Evolutionary conservation across 2,888 invertebrate species (phyloP).

Genomic region (Pseudococcus viburni): DNA sequence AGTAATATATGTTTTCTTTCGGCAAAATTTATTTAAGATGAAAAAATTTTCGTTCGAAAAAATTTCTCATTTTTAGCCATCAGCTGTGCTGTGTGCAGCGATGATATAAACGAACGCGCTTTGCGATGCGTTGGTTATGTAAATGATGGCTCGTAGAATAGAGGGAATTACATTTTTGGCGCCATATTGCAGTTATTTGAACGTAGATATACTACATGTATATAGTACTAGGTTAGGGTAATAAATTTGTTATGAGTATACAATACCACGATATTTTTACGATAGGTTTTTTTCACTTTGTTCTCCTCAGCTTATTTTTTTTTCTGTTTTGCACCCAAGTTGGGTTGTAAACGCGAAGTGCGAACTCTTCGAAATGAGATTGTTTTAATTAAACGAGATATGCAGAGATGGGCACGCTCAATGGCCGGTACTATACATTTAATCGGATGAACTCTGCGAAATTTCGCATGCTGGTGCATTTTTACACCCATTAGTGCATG

Average conservation of each 20-base stretch:
- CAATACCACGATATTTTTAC: conserved; percentile 31
- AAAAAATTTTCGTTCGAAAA: not conserved
- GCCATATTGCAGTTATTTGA: conserved; percentile 44
- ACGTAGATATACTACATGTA: not conserved
- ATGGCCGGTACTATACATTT: too few relatives aligned
- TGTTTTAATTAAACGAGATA: conserved; percentile 20
- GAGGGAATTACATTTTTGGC: conserved; percentile 42
- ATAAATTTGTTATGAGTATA: conserved; percentile 21
- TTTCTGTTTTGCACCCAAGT: not conserved
- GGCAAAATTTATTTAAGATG: not conserved
- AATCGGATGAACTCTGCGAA: not conserved
- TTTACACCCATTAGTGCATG: too few relatives aligned
- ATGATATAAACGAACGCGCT: not conserved
- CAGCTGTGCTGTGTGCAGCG: not conserved
- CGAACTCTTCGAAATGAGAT: not conserved
- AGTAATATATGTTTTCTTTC: not conserved
- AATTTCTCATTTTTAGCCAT: not conserved
- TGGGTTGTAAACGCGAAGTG: not conserved
- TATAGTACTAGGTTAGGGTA: not conserved
- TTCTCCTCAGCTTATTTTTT: not conserved
- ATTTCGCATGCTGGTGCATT: too few relatives aligned
- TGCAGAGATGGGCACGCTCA: not conserved
- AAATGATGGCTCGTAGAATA: conserved; percentile 25
- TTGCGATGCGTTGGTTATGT: conserved; percentile 21
- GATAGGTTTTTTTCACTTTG: not conserved